Base-by-base conservation (phyloP, 2,113 vertebrate species). In the Lynx canadensis region DNA sequence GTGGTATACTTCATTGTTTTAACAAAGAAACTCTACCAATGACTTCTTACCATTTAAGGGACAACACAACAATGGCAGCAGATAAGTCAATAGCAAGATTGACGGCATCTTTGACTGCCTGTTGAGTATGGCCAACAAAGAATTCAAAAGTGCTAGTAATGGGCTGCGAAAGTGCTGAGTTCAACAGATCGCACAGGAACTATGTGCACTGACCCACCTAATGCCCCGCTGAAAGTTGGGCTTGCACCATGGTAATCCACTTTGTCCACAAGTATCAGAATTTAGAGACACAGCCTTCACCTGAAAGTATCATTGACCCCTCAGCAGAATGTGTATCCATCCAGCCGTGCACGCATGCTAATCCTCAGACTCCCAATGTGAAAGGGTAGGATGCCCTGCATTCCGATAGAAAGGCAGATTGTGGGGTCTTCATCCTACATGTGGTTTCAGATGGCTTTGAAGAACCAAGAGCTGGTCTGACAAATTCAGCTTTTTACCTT, bases 71-170 rank as follows among this genome's bases (percentile, higher is more conserved):
- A 60, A 25, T 48, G 50, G 52, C 33, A 80, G n/a, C 18, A 52
- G n/a, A 2, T 76, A 66, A 85, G 21, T 50, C 33, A 8, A 23
- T 6, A 68, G 7, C 1, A 5, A 55, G 1, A 13, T 36, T 27
- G 31, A 38, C 25, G 57, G 29, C 19, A 63, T 29, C 65, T 82
- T 14, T 45, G 21, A 12, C 25, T 74, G 33, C 6, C 23, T 41
- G 14, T 12, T 57, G n/a, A 7, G 0, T 69, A 12, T 60, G 31
- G 4, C n/a, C 19, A 5, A 7, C 3, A 71, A 33, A 2, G 63
- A 60, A 71, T 52, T 89, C 16, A 19, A 18, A 84, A 71, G 38
- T 57, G 38, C 31, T 16, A n/a, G 7, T 36, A 81, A 69, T 31
- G 27, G 92, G n/a, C 15, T 82, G 16, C 19, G n/a, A 55, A 31